Evolutionary conservation across 1,140 invertebrate species (phyloP).

Genomic region (Achroia grisella): DNA sequence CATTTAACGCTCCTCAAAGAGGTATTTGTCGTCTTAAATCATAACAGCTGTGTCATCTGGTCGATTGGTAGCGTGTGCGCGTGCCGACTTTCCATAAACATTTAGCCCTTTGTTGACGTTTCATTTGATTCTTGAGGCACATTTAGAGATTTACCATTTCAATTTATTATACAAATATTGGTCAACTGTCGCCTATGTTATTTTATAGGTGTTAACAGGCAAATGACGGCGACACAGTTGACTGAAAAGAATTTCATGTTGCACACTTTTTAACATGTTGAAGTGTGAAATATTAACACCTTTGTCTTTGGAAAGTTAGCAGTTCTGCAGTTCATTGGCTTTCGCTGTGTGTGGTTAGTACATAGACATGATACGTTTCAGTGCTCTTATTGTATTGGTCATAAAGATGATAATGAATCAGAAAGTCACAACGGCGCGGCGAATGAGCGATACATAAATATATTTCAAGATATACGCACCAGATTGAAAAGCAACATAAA

Average conservation of each 20-base stretch:
- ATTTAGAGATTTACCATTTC: slow-evolving; percentile 49
- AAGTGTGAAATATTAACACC: slow-evolving; percentile 35
- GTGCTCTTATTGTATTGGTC: slow-evolving; percentile 7
- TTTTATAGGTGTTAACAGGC: slow-evolving; percentile 14
- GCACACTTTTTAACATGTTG: slow-evolving; percentile 13
- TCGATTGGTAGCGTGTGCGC: slow-evolving; percentile 22
- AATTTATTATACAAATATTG: slow-evolving; percentile 45
- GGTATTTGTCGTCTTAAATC: slow-evolving; percentile 33
- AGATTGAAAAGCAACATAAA: slow-evolving; percentile 24
- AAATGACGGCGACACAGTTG: slow-evolving; percentile 30
- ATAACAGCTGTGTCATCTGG: slow-evolving; percentile 36
- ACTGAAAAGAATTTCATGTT: slow-evolving; percentile 20
- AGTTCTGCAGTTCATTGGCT: not conserved
- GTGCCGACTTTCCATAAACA: slow-evolving; percentile 42
- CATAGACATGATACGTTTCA: not conserved
- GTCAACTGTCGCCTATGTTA: slow-evolving; percentile 30
- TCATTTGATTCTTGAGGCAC: slow-evolving; percentile 17
- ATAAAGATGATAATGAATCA: slow-evolving; percentile 20
- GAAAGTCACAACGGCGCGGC: slow-evolving; percentile 10
- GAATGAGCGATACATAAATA: slow-evolving; percentile 1
- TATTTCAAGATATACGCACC: slow-evolving; percentile 2
- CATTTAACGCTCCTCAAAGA: slow-evolving; percentile 29
- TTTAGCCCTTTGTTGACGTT: slow-evolving; percentile 20
- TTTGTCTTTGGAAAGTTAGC: slow-evolving; percentile 20
- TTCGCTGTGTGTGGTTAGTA: slow-evolving; percentile 1